phyloP scores from a whole-genome alignment of 1,140 invertebrate species.

The Arion vulgaris region DNA sequence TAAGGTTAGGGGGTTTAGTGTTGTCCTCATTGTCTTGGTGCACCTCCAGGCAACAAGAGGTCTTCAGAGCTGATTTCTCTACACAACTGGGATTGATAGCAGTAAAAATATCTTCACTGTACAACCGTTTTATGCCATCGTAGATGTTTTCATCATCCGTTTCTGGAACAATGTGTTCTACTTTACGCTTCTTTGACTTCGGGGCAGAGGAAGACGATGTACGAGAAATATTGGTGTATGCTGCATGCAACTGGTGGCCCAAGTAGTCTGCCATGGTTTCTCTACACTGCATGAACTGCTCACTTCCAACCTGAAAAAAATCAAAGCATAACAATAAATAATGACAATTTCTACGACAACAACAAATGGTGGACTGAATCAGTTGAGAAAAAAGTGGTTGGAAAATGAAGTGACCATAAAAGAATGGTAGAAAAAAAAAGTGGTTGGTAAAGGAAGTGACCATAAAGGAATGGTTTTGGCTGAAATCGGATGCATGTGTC shows the following conservation, averaged over 20 bases:
- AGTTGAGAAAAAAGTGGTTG: too few relatives aligned
- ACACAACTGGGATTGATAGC: not conserved
- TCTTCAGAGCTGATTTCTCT: constrained; percentile 41
- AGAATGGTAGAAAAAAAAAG: too few relatives aligned
- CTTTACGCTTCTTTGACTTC: constrained; percentile 64
- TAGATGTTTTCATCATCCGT: constrained; percentile 68
- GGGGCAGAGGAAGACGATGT: constrained; percentile 38
- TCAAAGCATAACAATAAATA: too few relatives aligned
- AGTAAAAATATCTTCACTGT: constrained; percentile 62
- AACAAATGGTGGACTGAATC: too few relatives aligned
- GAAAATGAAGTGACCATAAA: too few relatives aligned
- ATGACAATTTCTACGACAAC: too few relatives aligned
- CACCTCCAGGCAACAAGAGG: constrained; percentile 58
- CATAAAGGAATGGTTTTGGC: too few relatives aligned
- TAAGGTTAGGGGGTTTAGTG: not conserved
- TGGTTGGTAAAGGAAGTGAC: too few relatives aligned
- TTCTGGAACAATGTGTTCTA: constrained; percentile 54
- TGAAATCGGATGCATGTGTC: too few relatives aligned
- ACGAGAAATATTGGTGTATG: constrained; percentile 17
- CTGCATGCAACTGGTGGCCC: constrained; percentile 1
- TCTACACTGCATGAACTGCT: constrained; percentile 65
- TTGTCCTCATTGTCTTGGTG: constrained; percentile 56
- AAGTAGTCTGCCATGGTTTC: constrained; percentile 61
- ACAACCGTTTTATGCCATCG: constrained; percentile 70
- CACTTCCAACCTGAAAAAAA: constrained; percentile 59